Evolutionary conservation across 2,888 invertebrate species (phyloP).

Genomic region (Liodrosophila aerea): DNA sequence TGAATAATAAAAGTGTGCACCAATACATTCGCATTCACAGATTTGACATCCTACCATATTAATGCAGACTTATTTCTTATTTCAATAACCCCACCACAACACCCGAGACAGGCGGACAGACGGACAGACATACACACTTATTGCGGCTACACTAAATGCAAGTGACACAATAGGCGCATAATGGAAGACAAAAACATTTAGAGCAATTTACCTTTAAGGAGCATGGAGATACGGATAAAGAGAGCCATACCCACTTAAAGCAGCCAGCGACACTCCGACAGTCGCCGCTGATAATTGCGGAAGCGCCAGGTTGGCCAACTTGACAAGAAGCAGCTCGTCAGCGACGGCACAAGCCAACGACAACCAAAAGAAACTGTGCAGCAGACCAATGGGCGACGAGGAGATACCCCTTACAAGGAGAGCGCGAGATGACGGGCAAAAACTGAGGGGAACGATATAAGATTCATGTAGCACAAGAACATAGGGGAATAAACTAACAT

Average conservation of each 20-base stretch:
- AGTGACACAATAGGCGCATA: slow-evolving; percentile 69
- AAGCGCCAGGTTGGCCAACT: slow-evolving; percentile 69
- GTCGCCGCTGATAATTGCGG: slow-evolving; percentile 68
- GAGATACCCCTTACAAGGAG: slow-evolving; percentile 7
- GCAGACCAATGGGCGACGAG: background rate
- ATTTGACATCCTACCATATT: slow-evolving; percentile 57
- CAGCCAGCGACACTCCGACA: slow-evolving; percentile 4
- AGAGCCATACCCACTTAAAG: slow-evolving; percentile 55
- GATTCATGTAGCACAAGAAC: too few relatives aligned
- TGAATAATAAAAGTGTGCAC: slow-evolving; percentile 55
- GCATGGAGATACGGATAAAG: slow-evolving; percentile 15
- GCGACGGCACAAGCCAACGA: slow-evolving; percentile 27
- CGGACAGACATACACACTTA: slow-evolving; percentile 17
- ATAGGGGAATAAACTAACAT: too few relatives aligned
- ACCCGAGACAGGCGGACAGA: slow-evolving; percentile 1
- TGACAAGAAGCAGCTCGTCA: slow-evolving; percentile 64
- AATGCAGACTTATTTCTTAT: slow-evolving; percentile 54
- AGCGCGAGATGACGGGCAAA: too few relatives aligned
- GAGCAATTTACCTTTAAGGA: slow-evolving; percentile 66
- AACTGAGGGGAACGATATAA: too few relatives aligned
- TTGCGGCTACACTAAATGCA: slow-evolving; percentile 65
- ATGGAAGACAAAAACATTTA: slow-evolving; percentile 63
- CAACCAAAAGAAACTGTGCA: slow-evolving; percentile 15
- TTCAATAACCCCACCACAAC: slow-evolving; percentile 37
- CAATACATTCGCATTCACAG: slow-evolving; percentile 53